These are phyloP conservation scores for Phylloscopus whistleri DNA, from an alignment of 2,113 vertebrate species.

Conservation along the genomic window DNA sequence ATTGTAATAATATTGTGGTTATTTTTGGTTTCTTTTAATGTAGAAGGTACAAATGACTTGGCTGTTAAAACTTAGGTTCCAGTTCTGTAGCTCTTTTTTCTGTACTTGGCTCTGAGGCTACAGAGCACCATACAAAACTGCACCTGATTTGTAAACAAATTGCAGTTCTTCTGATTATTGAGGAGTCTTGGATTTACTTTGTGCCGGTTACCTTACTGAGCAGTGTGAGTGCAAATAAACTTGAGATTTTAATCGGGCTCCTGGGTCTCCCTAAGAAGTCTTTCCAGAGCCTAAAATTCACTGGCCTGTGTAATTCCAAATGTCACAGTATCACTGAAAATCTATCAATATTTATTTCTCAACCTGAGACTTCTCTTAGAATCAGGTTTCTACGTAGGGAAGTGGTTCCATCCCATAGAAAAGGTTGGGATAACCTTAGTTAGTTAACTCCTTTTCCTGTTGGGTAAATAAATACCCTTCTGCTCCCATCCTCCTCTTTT, in stretches of 20 bases:
- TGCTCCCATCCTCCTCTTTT: neutral
- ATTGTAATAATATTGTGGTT: neutral
- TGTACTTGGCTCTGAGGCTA: neutral
- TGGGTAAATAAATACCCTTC: neutral
- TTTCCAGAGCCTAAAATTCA: neutral
- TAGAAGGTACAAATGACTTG: neutral
- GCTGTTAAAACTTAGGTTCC: neutral
- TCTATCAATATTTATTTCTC: neutral
- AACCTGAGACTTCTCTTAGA: neutral
- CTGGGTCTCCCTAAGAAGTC: neutral
- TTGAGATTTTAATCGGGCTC: neutral
- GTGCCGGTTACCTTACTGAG: neutral
- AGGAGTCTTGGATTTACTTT: neutral
- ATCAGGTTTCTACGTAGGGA: neutral
- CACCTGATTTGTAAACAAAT: neutral
- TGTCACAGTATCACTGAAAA: neutral
- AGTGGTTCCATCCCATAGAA: neutral
- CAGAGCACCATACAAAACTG: neutral
- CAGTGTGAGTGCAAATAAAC: neutral
- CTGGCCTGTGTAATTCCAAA: neutral
- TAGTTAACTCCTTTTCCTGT: neutral
- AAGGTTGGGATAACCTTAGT: neutral
- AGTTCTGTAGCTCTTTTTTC: neutral
- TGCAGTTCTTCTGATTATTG: neutral
- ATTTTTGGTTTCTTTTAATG: neutral